Evolutionary conservation across 2,113 vertebrate species (phyloP), one percentile per base, ranked within the genome.

Genomic region (Colaptes auratus): DNA sequence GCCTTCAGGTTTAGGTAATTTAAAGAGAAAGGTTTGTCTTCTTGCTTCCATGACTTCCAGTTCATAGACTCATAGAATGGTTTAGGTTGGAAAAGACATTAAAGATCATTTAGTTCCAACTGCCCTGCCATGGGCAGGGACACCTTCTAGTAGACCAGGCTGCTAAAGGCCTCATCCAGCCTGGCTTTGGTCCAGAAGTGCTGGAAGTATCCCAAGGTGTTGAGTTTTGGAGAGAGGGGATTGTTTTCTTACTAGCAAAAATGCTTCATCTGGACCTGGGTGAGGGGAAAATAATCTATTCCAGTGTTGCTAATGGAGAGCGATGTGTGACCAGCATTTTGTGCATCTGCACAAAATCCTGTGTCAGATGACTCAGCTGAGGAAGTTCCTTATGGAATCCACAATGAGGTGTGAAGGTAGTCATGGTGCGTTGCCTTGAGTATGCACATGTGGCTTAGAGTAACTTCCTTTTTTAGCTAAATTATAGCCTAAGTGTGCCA

Each of bases 171-270:
- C 23, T 52, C 50, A 24, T 24, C 23, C 50, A 24, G 24, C 50
- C 23, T 52, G 50, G 23, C 50, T 52, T 24, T 52, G 39, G 28
- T 64, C 8, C 42, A 66, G 35, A 55, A 66, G 5, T 9, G 17
- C 69, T 56, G 17, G 52, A 88, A 65, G 21, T 77, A n/a, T 83
- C 33, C 56, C 42, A 48, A 15, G 35, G 27, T 76, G 33, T 42
- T 1, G 0, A 0, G n/a, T 11, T 44, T 10, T 3, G 16, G 0
- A 78, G 50, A 8, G 2, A 10, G 24, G 8, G 7, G 5, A 14
- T 33, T 66, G 33, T 83, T 89, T 86, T 59, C 6, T 1, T 67
- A 74, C 74, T 12, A 65, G 24, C 31, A 42, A 20, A 44, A 44
- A 44, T 44, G 16, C 19, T 44, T 30, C 63, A 65, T 10, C 25